phyloP scores from a whole-genome alignment of 2,113 vertebrate genomes.

The Noturus placidus region DNA sequence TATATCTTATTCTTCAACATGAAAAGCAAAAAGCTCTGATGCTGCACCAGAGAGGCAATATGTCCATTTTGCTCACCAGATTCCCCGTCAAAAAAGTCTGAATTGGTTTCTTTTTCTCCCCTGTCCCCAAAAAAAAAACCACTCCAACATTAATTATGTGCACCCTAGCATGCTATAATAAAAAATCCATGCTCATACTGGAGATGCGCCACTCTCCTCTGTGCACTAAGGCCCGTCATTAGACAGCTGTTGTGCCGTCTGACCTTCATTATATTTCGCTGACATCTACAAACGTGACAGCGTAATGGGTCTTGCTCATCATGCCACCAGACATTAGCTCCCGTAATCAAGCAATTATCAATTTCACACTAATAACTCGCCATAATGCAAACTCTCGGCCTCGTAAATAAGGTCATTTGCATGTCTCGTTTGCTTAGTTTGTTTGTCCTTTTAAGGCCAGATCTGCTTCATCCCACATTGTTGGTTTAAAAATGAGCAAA shows the following conservation, averaged over 20 bases:
- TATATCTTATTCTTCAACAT: constrained; percentile 39
- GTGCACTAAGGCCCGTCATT: constrained; percentile 40
- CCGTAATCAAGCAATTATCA: constrained; percentile 54
- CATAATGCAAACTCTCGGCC: constrained; percentile 50
- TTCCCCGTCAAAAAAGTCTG: neutral
- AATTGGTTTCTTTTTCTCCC: neutral
- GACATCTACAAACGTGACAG: constrained; percentile 41
- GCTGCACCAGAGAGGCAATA: constrained; percentile 7
- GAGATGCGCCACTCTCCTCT: constrained; percentile 20
- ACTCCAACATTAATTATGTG: constrained; percentile 16
- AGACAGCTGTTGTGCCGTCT: constrained; percentile 47
- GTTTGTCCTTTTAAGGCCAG: constrained; percentile 55
- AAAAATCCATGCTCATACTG: constrained; percentile 21
- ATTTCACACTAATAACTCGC: constrained; percentile 54
- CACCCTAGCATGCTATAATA: constrained; percentile 23
- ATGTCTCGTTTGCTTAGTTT: constrained; percentile 47
- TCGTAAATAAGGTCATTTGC: constrained; percentile 50
- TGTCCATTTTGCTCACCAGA: constrained; percentile 23
- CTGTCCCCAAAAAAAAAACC: neutral
- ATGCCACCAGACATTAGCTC: constrained; percentile 53
- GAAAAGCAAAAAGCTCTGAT: constrained; percentile 23
- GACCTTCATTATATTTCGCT: constrained; percentile 52
- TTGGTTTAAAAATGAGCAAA: constrained; percentile 44
- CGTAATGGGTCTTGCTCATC: constrained; percentile 51
- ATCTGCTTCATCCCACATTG: constrained; percentile 45